Evolutionary conservation across 2,797 vertebrate genomes (phyloP).

Genomic region (Synanceia verrucosa): DNA sequence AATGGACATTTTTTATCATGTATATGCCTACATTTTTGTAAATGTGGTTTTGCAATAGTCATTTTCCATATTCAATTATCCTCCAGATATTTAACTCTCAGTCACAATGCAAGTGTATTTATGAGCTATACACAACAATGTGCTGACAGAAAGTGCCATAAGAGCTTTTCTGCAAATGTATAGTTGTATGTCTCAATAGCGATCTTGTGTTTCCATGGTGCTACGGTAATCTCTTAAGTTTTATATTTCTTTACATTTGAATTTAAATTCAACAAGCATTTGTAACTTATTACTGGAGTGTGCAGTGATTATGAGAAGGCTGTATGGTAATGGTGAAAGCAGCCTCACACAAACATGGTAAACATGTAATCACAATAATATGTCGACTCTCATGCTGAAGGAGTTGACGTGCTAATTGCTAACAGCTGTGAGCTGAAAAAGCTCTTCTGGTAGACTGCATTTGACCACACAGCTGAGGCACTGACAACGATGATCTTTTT

Average conservation of each 20-base stretch:
- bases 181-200: not conserved
- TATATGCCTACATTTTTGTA: not conserved
- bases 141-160: not conserved
- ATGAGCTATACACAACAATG: not conserved
- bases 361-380: constrained; percentile 67
- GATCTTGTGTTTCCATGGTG: not conserved
- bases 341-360: constrained; percentile 44
- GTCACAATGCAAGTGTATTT: not conserved
- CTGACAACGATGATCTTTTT: not conserved
- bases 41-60: not conserved
- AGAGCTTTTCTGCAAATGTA: constrained; percentile 2
- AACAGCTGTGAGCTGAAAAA: constrained; percentile 40
- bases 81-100: not conserved
- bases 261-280: constrained; percentile 18
- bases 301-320: constrained; percentile 36
- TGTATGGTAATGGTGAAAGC: constrained; percentile 33
- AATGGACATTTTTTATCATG: not conserved
- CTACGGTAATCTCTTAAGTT: not conserved
- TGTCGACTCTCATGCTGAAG: constrained; percentile 49
- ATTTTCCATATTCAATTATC: too few species aligned
- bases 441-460: constrained; percentile 8
- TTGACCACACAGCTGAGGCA: constrained; percentile 7
- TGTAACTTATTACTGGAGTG: constrained; percentile 10
- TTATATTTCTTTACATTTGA: not conserved
- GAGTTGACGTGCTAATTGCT: constrained; percentile 57